Evolutionary conservation across 1,140 invertebrate species (phyloP), one percentile per base, ranked within the genome.

Genomic region (Zophobas morio): DNA sequence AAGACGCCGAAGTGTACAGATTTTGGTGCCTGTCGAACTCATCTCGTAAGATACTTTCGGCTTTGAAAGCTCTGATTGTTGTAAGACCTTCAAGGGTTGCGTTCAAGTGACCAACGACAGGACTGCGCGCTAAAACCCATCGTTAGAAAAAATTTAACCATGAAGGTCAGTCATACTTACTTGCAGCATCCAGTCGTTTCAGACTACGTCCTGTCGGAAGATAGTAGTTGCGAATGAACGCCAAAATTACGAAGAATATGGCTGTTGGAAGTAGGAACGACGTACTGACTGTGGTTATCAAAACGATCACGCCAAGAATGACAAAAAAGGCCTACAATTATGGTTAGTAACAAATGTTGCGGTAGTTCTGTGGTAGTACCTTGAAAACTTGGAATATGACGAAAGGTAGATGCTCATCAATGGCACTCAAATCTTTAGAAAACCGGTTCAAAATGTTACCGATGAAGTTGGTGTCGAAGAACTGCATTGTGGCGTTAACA

Each of bases 51-150:
- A 93, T 91, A 79, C 92, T 88, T 85, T 97, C 90, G 0, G 93
- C 93, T 37, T 90, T 88, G 81, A 95, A 96, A 0, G 96, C 95
- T 76, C 96, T 88, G 71, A 99, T 96, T 0, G 96, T 98, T 0
- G 94, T 90, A 39, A 99, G 88, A 4, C 93, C 93, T 84, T 92
- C 89, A 0, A 94, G 81, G 1, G 91, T 90, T 39, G 92, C 88
- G 76, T 89, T 92, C 1, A 94, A 84, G 77, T 94, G 92, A 6
- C 88, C 90, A 81, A 93, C 93, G 0, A 94, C 89, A 6, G 93
- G 93, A 80, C 88, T 89, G 49, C 89, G 85, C 32, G 79, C 79
- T 81, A 53, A 46, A 78, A 36, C 76, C 20, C 35, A 81, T 77
- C 35, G 39, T 32, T 8, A 47, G n/a, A 54, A 56, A 47, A 73